Evolutionary conservation across 2,888 invertebrate genomes (phyloP).

Genomic region (Nomada goodeniana): DNA sequence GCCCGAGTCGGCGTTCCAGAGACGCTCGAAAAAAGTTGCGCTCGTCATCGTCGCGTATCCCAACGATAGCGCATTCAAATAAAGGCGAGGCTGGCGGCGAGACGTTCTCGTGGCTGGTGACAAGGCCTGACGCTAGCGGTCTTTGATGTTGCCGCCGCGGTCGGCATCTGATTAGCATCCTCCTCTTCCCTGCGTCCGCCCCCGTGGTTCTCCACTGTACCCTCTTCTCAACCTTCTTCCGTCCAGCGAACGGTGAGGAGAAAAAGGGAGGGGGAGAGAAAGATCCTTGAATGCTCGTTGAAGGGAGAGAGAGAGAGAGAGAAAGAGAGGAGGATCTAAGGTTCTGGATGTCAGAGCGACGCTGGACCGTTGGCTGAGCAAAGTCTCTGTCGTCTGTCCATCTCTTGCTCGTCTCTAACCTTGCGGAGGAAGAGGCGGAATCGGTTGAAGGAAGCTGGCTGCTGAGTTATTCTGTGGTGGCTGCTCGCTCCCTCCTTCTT

Average conservation of each 20-base stretch:
- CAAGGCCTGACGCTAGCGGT: conserved; percentile 78
- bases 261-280: conserved; percentile 5
- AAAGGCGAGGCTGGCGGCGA: conserved; percentile 72
- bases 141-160: conserved; percentile 82
- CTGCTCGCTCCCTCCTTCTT: conserved; percentile 43
- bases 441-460: conserved; percentile 57
- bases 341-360: conserved; percentile 72
- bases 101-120: conserved; percentile 76
- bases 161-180: conserved; percentile 84
- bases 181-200: conserved; percentile 60
- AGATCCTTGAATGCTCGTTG: conserved; percentile 24
- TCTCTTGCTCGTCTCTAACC: conserved; percentile 66
- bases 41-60: conserved; percentile 71
- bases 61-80: conserved; percentile 79
- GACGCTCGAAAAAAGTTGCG: conserved; percentile 55
- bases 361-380: conserved; percentile 75
- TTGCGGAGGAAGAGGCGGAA: conserved; percentile 17
- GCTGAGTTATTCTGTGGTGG: conserved; percentile 80
- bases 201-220: conserved; percentile 38
- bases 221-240: conserved; percentile 27
- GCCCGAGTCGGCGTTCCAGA: conserved; percentile 34
- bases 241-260: neutral
- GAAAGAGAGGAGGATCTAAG: conserved; percentile 60
- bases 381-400: conserved; percentile 76
- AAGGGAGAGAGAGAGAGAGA: conserved; percentile 30